phyloP scores from a whole-genome alignment of 2,113 vertebrate genomes.

The human (Homo sapiens) region GRCh38 chr5:143975001-143975500 shows the following conservation, averaged over 20 bases:
- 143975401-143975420: not conserved
- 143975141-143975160: not conserved
- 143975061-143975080: constrained; percentile 26
- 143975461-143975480: not conserved
- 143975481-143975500: not conserved
- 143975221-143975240: not conserved
- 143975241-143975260: not conserved
- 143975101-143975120: not conserved
- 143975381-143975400: not conserved
- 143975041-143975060: not conserved
- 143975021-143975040: not conserved
- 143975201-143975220: not conserved
- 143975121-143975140: not conserved
- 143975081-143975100: not conserved
- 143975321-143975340: not conserved
- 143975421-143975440: not conserved
- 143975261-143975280: not conserved
- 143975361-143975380: not conserved
- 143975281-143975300: not conserved
- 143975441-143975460: not conserved
- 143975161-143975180: not conserved
- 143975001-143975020: constrained; percentile 22
- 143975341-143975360: not conserved
- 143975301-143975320: not conserved
- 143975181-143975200: not conserved